Evolutionary conservation across 1,140 invertebrate genomes (phyloP).

Genomic region (Brachionus rotundiformis): DNA sequence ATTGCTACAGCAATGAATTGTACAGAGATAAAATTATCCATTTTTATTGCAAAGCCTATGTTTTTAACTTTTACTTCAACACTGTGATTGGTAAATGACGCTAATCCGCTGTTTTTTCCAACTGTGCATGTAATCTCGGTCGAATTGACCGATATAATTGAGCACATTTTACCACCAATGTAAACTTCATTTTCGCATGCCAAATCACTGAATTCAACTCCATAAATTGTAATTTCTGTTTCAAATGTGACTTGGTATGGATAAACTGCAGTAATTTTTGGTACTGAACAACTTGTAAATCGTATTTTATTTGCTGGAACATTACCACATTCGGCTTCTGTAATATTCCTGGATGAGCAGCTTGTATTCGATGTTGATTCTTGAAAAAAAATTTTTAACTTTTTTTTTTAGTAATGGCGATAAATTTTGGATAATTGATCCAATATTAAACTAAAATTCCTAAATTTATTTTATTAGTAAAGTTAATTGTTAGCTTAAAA

Average conservation of each 20-base stretch:
- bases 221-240: constrained; percentile 5
- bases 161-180: background rate
- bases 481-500: no score
- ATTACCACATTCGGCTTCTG: background rate
- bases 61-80: constrained; percentile 19
- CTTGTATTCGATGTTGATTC: background rate
- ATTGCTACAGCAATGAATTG: background rate
- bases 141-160: background rate
- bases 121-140: background rate
- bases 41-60: constrained; percentile 17
- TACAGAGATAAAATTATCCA: background rate
- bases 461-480: no score
- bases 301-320: constrained; percentile 53
- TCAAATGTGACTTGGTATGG: constrained; percentile 52
- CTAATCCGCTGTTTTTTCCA: background rate
- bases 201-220: background rate
- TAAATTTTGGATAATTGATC: no score
- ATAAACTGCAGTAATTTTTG: constrained; percentile 53
- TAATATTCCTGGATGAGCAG: background rate
- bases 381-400: no score
- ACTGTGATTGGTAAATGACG: background rate
- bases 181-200: constrained; percentile 20
- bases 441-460: no score
- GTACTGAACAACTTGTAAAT: constrained; percentile 55
- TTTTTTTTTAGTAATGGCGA: no score